Percentiles rank a stretch among this genome's conserved stretches.
These are phyloP conservation scores for Mormyrus lacerda DNA, from an alignment of 2,113 vertebrate species.

Conservation along the genomic window DNA sequence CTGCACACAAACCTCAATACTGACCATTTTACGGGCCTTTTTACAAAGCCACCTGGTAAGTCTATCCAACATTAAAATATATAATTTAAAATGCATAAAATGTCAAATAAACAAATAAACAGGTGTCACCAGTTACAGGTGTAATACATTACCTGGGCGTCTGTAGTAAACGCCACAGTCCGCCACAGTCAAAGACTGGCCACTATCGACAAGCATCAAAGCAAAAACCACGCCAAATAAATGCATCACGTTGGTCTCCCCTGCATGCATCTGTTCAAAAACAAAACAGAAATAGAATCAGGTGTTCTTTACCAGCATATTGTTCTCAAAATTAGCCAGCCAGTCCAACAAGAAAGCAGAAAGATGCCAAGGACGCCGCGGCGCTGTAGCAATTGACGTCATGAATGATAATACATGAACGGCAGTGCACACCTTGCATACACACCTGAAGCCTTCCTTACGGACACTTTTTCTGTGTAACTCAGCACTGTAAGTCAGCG, in stretches of 20 bases:
- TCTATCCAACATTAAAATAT: not conserved
- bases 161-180: constrained; percentile 41
- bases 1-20: not conserved
- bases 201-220: constrained; percentile 37
- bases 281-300: constrained; percentile 22
- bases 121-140: not conserved
- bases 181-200: constrained; percentile 31
- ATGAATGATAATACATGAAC: not conserved
- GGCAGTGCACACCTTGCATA: constrained; percentile 27
- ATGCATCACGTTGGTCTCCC: constrained; percentile 43
- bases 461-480: not conserved
- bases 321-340: not conserved
- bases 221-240: constrained; percentile 42
- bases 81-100: not conserved
- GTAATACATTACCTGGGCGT: constrained; percentile 40
- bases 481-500: not conserved
- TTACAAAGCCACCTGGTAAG: not conserved
- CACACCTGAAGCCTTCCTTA: not conserved
- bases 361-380: not conserved
- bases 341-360: not conserved
- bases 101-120: not conserved
- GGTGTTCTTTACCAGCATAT: constrained; percentile 10
- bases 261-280: constrained; percentile 27
- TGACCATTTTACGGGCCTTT: not conserved
- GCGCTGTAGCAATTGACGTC: not conserved